phyloP scores from a whole-genome alignment of 2,888 invertebrate genomes.

The Acrobasis repandana region DNA sequence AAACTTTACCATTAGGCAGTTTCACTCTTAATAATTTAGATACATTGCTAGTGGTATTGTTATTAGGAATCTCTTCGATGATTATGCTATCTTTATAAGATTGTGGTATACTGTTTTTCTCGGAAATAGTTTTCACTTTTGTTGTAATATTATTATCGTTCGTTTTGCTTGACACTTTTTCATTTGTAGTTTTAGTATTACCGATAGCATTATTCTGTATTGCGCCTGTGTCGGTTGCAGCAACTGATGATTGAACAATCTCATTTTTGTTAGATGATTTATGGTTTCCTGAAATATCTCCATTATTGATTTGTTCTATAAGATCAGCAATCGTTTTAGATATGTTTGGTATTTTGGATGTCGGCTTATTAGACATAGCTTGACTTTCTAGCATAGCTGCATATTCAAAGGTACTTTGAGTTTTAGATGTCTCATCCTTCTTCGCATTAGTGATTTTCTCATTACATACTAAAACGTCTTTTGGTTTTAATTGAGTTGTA shows the following conservation, averaged over 20 bases:
- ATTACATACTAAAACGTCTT: neutral
- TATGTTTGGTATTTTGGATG: neutral
- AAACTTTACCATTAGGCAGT: slow-evolving; percentile 58
- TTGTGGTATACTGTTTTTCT: slow-evolving; percentile 31
- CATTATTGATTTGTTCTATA: neutral
- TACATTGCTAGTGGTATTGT: slow-evolving; percentile 37
- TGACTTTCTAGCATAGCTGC: neutral
- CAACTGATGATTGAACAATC: neutral
- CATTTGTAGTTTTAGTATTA: no score
- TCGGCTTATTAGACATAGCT: neutral
- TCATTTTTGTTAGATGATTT: neutral
- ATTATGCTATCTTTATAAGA: slow-evolving; percentile 42
- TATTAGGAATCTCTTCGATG: slow-evolving; percentile 49
- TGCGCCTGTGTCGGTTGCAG: neutral
- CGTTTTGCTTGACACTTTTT: neutral
- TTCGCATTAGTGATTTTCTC: neutral
- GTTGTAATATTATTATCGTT: slow-evolving; percentile 6
- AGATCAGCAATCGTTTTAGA: neutral
- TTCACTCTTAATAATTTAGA: slow-evolving; percentile 51
- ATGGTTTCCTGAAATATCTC: neutral
- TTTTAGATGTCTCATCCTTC: neutral
- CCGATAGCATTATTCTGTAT: no score
- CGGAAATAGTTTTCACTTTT: neutral
- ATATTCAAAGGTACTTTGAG: slow-evolving; percentile 10
- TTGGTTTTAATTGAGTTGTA: neutral